Evolutionary conservation across 2,113 vertebrate genomes (phyloP).

Genomic region (Toxotes chatareus): DNA sequence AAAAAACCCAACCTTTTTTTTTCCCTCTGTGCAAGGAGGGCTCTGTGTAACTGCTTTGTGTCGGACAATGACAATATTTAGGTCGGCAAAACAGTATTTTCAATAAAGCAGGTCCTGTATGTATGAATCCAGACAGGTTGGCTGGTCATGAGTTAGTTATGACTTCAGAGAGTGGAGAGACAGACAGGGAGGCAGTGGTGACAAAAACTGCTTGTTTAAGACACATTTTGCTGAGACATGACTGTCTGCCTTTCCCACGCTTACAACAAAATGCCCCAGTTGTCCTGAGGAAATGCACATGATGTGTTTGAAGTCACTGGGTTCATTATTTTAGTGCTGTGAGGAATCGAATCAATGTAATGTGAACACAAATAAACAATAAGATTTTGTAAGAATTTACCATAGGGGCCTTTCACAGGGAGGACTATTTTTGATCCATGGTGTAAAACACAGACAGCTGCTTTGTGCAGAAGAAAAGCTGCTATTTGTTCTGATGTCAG

Average conservation of each 20-base stretch:
- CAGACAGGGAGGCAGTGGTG: not conserved
- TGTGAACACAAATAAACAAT: slow-evolving; percentile 4
- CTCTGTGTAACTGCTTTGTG: not conserved
- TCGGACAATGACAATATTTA: not conserved
- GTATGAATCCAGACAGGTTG: not conserved
- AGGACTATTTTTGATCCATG: not conserved
- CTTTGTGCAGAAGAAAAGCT: not conserved
- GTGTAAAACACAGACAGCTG: not conserved
- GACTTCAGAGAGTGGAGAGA: slow-evolving; percentile 7
- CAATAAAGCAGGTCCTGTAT: not conserved
- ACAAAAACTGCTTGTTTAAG: slow-evolving; percentile 25
- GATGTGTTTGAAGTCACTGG: slow-evolving; percentile 40
- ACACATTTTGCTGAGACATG: slow-evolving; percentile 16
- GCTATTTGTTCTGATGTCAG: slow-evolving; percentile 11
- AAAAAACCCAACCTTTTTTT: too few relatives aligned
- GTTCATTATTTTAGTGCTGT: slow-evolving; percentile 7
- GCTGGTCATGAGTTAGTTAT: slow-evolving; percentile 18
- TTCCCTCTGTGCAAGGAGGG: not conserved
- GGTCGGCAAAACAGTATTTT: not conserved
- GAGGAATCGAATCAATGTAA: slow-evolving; percentile 3
- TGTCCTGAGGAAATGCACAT: slow-evolving; percentile 35
- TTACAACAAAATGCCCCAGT: slow-evolving; percentile 24
- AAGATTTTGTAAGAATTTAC: not conserved
- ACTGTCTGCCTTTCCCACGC: slow-evolving; percentile 41
- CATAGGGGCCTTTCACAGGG: not conserved